Conservation (phyloP, 2,113 vertebrate genomes). For the Aythya baeri region DNA sequence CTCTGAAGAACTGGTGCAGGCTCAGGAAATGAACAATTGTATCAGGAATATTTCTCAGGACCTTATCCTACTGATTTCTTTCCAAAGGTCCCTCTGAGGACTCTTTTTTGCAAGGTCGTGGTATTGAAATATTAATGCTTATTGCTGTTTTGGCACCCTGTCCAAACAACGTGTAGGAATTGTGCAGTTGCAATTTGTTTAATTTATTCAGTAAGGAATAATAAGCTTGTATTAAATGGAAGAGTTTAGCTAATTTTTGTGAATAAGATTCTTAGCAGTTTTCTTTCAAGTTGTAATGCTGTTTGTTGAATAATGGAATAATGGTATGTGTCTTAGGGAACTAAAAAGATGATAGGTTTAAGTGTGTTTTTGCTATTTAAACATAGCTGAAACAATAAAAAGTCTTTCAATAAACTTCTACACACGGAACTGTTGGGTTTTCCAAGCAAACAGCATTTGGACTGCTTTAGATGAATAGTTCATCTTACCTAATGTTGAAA, state of each 20-base stretch:
- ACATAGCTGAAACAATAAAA: not conserved
- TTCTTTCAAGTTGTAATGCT: not conserved
- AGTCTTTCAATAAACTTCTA: not conserved
- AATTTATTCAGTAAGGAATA: not conserved
- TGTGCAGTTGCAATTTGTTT: not conserved
- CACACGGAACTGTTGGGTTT: not conserved
- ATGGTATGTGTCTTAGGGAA: not conserved
- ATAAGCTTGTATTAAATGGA: not conserved
- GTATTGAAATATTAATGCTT: not conserved
- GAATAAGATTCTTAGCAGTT: not conserved
- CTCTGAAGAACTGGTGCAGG: not conserved
- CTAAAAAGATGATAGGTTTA: not conserved
- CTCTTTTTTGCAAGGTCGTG: not conserved
- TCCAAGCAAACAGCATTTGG: not conserved
- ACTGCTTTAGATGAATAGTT: not conserved
- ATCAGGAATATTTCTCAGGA: not conserved
- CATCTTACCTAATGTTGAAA: not conserved
- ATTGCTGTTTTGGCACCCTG: not conserved
- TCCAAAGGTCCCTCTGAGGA: not conserved
- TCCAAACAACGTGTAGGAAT: not conserved
- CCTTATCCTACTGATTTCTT: not conserved
- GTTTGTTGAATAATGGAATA: not conserved
- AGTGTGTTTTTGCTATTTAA: not conserved
- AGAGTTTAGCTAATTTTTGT: not conserved
- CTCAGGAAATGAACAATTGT: not conserved